These are phyloP conservation scores for Synanthedon tipuliformis DNA, from an alignment of 2,888 invertebrate species.

Conservation along the genomic window DNA sequence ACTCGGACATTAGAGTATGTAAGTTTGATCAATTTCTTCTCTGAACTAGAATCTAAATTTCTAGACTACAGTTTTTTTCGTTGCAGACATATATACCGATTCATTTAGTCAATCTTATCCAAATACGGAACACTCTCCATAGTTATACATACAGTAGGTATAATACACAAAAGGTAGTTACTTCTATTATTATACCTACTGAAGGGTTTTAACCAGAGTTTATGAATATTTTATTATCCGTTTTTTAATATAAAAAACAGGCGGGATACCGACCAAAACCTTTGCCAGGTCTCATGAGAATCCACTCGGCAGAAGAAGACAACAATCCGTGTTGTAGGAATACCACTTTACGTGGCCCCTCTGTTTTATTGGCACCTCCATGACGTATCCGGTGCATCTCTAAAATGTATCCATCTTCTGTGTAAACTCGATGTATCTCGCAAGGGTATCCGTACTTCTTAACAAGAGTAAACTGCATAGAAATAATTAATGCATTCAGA, in stretches of 20 bases:
- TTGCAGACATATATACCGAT: too few species aligned
- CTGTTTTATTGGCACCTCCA: conserved; percentile 29
- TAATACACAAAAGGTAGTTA: too few species aligned
- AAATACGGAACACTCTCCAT: too few species aligned
- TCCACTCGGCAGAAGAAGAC: conserved; percentile 83
- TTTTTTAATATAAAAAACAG: background rate
- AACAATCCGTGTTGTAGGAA: conserved; percentile 86
- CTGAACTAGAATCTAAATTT: too few species aligned
- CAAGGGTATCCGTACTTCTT: conserved; percentile 75
- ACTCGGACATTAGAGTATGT: too few species aligned
- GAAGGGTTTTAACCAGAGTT: background rate
- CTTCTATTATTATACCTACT: too few species aligned
- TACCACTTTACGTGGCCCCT: conserved; percentile 57
- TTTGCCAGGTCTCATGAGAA: conserved; percentile 76
- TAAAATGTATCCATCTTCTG: conserved; percentile 85
- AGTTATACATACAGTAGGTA: too few species aligned
- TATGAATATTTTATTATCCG: background rate
- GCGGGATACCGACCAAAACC: conserved; percentile 47
- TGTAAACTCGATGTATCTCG: conserved; percentile 78
- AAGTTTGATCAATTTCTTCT: too few species aligned
- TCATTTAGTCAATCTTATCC: too few species aligned
- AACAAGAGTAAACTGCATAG: conserved; percentile 39
- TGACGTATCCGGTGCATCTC: conserved; percentile 84
- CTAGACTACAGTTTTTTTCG: too few species aligned
- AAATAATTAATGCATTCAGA: too few species aligned